A percentile compares a stretch with the other conserved stretches of the same genome.
Evolutionary conservation across 2,888 invertebrate genomes (phyloP).

Genomic region (Hypomecis atomaria): DNA sequence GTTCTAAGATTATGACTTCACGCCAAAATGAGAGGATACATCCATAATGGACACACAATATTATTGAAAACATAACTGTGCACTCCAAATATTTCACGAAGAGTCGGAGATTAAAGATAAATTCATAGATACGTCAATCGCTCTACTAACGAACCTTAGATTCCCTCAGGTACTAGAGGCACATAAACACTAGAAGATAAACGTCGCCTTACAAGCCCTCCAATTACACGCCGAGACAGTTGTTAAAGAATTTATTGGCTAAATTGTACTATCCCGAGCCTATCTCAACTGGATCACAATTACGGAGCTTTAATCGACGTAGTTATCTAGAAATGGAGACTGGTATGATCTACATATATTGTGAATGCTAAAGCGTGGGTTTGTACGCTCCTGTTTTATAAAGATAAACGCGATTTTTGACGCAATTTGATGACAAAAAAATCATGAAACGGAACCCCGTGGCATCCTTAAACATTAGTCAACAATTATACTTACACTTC

Average conservation of each 20-base stretch:
- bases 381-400: not conserved
- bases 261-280: constrained; percentile 35
- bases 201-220: constrained; percentile 33
- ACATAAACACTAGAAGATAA: constrained; percentile 45
- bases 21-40: no score
- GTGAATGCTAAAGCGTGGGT: not conserved
- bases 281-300: constrained; percentile 40
- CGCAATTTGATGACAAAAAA: not conserved
- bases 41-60: no score
- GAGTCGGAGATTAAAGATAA: no score
- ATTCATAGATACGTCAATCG: no score
- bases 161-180: constrained; percentile 29
- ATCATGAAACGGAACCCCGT: no score
- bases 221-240: constrained; percentile 42
- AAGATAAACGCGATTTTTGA: not conserved
- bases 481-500: no score
- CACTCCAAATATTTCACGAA: no score
- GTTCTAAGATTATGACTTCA: no score
- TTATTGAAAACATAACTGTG: no score
- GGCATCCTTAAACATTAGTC: no score
- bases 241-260: constrained; percentile 47
- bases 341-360: constrained; percentile 1
- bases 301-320: constrained; percentile 40
- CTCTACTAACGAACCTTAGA: no score
- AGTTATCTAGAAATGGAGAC: constrained; percentile 37